Conservation (phyloP, 2,888 invertebrate genomes). For the Pristionchus maxplancki region DNA sequence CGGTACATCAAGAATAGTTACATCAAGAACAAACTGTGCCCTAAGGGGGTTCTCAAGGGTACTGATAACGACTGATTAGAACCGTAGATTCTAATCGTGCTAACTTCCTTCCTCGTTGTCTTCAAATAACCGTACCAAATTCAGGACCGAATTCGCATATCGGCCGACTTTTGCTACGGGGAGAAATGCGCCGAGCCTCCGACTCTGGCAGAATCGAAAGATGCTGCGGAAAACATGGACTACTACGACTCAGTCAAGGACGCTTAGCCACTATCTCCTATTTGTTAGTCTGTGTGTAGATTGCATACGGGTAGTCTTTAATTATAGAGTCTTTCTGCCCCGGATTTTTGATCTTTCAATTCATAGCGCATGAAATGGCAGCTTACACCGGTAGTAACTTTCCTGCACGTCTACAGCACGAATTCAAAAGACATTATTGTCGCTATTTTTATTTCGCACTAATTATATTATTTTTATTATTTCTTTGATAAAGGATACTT, state of each 20-base stretch:
- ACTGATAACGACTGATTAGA: no score
- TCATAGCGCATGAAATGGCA: neutral
- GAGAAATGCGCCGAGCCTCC: conserved; percentile 60
- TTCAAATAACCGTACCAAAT: neutral
- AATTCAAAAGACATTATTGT: neutral
- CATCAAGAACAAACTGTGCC: no score
- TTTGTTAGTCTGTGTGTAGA: neutral
- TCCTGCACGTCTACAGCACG: neutral
- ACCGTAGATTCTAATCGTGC: no score
- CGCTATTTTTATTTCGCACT: neutral
- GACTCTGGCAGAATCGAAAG: conserved; percentile 65
- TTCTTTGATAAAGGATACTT: no score
- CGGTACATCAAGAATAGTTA: no score
- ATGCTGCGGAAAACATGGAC: conserved; percentile 65
- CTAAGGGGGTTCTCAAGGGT: no score
- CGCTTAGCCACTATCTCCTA: neutral
- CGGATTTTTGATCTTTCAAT: neutral
- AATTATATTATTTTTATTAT: neutral
- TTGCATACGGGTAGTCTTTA: neutral
- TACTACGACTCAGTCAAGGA: conserved; percentile 73
- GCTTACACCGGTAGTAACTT: neutral
- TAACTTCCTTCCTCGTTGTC: no score
- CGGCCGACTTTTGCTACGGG: conserved; percentile 75
- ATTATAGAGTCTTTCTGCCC: neutral
- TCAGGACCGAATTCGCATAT: conserved; percentile 63